Conservation (phyloP, 2,113 vertebrate species). For the Odocoileus virginianus region DNA sequence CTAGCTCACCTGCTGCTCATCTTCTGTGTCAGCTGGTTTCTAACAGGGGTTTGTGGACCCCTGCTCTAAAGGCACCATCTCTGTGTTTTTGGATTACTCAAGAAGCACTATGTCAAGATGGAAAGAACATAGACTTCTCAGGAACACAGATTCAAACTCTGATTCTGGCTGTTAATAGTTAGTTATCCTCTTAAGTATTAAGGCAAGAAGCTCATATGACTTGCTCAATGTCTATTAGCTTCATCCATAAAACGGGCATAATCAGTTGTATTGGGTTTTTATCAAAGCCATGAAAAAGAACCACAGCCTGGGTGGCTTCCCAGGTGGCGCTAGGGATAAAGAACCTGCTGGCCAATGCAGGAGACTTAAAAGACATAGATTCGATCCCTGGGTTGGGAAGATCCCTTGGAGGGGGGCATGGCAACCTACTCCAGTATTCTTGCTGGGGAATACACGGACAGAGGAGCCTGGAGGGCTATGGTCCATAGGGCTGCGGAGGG, state of each 20-base stretch:
- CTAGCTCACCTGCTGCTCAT: not conserved
- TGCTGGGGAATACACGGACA: not conserved
- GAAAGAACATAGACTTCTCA: not conserved
- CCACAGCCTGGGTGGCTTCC: not conserved
- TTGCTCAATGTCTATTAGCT: not conserved
- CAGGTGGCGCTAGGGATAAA: not conserved
- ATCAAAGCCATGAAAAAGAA: too few relatives aligned
- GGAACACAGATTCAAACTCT: not conserved
- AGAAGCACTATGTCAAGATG: not conserved
- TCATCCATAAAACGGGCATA: not conserved
- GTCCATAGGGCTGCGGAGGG: not conserved
- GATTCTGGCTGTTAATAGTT: not conserved
- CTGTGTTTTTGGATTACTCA: not conserved
- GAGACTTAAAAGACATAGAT: not conserved
- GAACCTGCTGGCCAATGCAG: not conserved
- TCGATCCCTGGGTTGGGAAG: rapidly evolving
- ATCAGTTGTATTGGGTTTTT: not conserved
- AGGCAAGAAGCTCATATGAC: not conserved
- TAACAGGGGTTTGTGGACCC: not conserved
- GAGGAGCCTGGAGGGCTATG: not conserved
- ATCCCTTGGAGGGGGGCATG: not conserved
- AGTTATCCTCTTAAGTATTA: not conserved
- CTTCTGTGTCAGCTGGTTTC: not conserved
- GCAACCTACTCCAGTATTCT: not conserved
- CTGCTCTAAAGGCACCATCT: not conserved